Base-by-base conservation (phyloP, 2,888 invertebrate genomes). In the Empis livida region DNA sequence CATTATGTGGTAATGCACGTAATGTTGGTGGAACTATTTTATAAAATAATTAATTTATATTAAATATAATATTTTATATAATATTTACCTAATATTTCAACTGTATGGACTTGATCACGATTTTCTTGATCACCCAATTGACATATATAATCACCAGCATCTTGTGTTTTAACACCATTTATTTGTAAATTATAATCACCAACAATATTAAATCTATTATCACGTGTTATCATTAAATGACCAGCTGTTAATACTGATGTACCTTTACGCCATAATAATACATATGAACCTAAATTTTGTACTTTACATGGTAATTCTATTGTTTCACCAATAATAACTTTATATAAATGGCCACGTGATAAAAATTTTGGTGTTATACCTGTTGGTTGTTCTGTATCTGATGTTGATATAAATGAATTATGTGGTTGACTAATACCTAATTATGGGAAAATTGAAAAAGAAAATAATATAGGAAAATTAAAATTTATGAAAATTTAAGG, bases 261-360 rank as follows among this genome's bases (percentile, higher is more conserved):
- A 0, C 82, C 82, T 35, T 82, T 72, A 45, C 82, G 67, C 82
- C 82, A 83, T 39, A 83, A 67, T 42, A 83, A 65, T 41, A 82
- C 80, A 58, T 78, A 74, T 2, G 78, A 78, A 1, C 81, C 68
- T 56, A 85, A 71, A 64, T 86, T 83, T 63, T 85, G 84, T 11
- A 86, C 84, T 68, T 85, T 84, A 57, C 86, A 87, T 10, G 86
- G 86, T 49, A 87, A 68, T 43, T 82, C 76, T 44, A 87, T 73
- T 0, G 84, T 84, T 62, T 87, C 86, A 6, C 86, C 86, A 2
- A 82, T 80, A 42, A 85, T 83, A 0, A 83, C 84, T 55, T 84
- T 73, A 70, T 83, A 86, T 9, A 83, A 82, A 62, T 84, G 84
- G 0, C 84, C 83, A 20, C 81, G 73, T 1, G 85, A 83, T 54